A percentile compares a stretch with the other conserved stretches of the same genome.
Conservation (phyloP, 2,888 invertebrate genomes). For the Pollenia angustigena region DNA sequence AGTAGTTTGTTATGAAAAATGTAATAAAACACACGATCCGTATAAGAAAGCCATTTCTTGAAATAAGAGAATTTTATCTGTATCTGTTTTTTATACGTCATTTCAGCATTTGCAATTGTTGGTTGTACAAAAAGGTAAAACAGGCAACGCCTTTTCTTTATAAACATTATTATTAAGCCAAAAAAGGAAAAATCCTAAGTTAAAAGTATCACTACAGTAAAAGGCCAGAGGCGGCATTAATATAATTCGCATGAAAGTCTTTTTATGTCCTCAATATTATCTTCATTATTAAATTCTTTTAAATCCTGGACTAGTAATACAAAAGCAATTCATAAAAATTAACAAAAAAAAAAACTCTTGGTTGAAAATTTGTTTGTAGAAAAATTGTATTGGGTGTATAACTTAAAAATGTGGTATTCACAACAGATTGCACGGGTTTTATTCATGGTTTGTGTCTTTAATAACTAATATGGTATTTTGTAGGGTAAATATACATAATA, state of each 20-base stretch:
- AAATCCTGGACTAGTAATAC: neutral
- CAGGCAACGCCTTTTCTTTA: conserved; percentile 69
- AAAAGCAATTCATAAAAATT: conserved; percentile 68
- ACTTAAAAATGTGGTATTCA: no score
- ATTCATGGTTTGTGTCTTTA: no score
- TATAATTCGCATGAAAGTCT: conserved; percentile 56
- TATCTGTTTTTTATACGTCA: conserved; percentile 11
- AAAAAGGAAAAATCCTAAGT: conserved; percentile 29
- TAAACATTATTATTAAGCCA: conserved; percentile 49
- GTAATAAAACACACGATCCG: conserved; percentile 24
- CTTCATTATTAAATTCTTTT: conserved; percentile 9
- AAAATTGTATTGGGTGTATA: no score
- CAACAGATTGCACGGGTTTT: no score
- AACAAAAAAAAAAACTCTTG: conserved; percentile 36
- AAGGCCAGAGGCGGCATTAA: conserved; percentile 65
- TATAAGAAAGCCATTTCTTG: conserved; percentile 67
- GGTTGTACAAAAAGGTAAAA: conserved; percentile 71
- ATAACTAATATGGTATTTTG: no score
- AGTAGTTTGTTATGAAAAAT: conserved; percentile 5
- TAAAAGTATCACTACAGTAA: conserved; percentile 58
- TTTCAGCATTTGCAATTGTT: conserved; percentile 50
- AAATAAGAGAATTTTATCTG: conserved; percentile 52
- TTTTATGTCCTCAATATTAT: conserved; percentile 14
- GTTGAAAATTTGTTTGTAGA: neutral
- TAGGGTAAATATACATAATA: no score